phyloP scores from a whole-genome alignment of 1,140 invertebrate species.

The Aphelenchoides fujianensis region DNA sequence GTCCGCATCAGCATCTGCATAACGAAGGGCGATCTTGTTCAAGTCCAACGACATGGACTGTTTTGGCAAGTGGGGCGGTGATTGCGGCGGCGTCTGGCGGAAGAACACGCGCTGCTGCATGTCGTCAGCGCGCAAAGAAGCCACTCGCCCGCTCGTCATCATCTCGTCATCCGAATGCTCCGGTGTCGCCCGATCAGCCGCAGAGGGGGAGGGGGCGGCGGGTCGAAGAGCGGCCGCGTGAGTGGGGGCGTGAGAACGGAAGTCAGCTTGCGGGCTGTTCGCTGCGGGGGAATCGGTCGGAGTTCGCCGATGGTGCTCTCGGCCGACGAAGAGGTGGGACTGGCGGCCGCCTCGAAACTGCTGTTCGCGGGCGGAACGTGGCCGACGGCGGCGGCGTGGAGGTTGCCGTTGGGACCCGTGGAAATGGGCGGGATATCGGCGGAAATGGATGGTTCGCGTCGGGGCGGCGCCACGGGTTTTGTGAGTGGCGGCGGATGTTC shows the following conservation, averaged over 20 bases:
- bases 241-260: constrained; percentile 2
- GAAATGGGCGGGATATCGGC: neutral
- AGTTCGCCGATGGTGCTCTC: constrained; percentile 13
- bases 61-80: neutral
- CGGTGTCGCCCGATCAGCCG: neutral
- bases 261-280: constrained; percentile 9
- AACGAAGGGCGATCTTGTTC: constrained; percentile 13
- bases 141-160: neutral
- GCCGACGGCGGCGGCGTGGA: too few relatives aligned
- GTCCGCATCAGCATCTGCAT: constrained; percentile 12
- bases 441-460: neutral
- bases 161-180: neutral
- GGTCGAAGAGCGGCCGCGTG: neutral
- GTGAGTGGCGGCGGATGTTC: neutral
- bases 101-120: neutral
- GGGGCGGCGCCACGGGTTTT: neutral
- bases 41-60: constrained; percentile 8
- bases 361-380: neutral
- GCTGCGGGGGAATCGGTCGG: constrained; percentile 2
- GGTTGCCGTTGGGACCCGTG: constrained; percentile 1
- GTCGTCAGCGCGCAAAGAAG: neutral
- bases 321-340: neutral
- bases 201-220: constrained; percentile 20
- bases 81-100: neutral
- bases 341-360: neutral